Percentiles rank a stretch among this genome's conserved stretches.
phyloP scores from a whole-genome alignment of 2,888 invertebrate species.

The Drosophila heteroneura region DNA sequence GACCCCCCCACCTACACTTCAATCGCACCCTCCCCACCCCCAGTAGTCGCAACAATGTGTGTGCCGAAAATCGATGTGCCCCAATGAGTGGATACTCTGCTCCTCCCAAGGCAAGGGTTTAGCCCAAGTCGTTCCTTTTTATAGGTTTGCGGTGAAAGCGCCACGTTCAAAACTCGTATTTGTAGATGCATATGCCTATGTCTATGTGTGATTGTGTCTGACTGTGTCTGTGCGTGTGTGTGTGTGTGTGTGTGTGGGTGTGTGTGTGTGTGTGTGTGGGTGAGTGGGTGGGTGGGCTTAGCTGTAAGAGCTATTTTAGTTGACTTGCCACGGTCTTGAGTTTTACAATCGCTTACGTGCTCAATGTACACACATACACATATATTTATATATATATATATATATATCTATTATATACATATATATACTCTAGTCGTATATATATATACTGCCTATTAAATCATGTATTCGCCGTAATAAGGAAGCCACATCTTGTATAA shows the following conservation, averaged over 20 bases:
- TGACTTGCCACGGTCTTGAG: slow-evolving; percentile 54
- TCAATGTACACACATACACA: slow-evolving; percentile 9
- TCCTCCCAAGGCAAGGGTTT: slow-evolving; percentile 42
- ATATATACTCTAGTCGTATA: background rate
- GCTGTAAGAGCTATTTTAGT: slow-evolving; percentile 72
- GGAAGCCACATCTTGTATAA: slow-evolving; percentile 64
- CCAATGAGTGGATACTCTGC: slow-evolving; percentile 59
- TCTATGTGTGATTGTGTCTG: slow-evolving; percentile 17
- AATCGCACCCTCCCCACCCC: background rate
- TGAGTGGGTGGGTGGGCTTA: slow-evolving; percentile 10
- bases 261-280: slow-evolving; percentile 11
- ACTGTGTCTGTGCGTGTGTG: background rate
- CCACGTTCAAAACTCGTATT: slow-evolving; percentile 64
- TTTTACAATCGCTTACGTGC: slow-evolving; percentile 66
- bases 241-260: background rate
- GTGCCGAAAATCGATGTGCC: slow-evolving; percentile 73
- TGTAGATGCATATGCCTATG: slow-evolving; percentile 45
- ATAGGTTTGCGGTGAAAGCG: slow-evolving; percentile 73
- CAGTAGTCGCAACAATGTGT: slow-evolving; percentile 65
- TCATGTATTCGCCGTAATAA: slow-evolving; percentile 72
- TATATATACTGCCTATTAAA: slow-evolving; percentile 59
- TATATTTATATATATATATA: background rate
- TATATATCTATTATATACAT: background rate
- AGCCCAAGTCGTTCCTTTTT: slow-evolving; percentile 61
- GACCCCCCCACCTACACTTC: background rate